Percentiles rank a stretch among this genome's conserved stretches.
Conservation (phyloP, 2,797 vertebrate genomes). For the Brachyrhaphis roseni region DNA sequence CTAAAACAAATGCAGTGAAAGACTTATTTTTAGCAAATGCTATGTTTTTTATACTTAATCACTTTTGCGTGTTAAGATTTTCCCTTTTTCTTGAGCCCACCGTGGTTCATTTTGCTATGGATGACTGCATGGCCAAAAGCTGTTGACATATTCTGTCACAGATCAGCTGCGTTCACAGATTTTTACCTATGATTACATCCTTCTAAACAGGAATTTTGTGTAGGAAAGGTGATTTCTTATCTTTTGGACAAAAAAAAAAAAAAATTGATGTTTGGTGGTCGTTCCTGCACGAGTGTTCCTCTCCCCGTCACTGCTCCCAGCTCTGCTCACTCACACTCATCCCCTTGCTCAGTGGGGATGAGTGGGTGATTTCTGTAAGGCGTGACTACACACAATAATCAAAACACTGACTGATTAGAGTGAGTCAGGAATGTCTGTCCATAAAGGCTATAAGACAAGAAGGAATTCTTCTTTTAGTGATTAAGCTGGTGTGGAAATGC, state of each 20-base stretch:
- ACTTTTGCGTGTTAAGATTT: background rate
- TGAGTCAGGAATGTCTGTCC: background rate
- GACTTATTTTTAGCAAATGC: background rate
- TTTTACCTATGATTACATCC: background rate
- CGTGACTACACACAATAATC: background rate
- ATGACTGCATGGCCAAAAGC: background rate
- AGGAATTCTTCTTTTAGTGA: background rate
- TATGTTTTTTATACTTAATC: background rate
- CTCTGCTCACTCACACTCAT: no score
- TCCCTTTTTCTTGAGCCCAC: background rate
- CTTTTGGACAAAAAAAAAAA: background rate
- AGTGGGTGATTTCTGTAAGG: background rate
- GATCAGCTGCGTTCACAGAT: background rate
- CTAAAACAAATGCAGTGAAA: background rate
- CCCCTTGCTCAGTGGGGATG: no score
- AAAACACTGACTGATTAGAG: background rate
- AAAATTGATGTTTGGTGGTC: no score
- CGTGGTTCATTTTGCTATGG: background rate
- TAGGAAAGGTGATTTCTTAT: background rate
- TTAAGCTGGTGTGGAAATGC: background rate
- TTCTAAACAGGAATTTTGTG: background rate
- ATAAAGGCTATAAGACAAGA: background rate
- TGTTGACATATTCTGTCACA: background rate
- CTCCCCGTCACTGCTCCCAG: no score
- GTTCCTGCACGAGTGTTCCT: no score